phyloP scores from a whole-genome alignment of 2,888 invertebrate species.

The Agrotis exclamationis region DNA sequence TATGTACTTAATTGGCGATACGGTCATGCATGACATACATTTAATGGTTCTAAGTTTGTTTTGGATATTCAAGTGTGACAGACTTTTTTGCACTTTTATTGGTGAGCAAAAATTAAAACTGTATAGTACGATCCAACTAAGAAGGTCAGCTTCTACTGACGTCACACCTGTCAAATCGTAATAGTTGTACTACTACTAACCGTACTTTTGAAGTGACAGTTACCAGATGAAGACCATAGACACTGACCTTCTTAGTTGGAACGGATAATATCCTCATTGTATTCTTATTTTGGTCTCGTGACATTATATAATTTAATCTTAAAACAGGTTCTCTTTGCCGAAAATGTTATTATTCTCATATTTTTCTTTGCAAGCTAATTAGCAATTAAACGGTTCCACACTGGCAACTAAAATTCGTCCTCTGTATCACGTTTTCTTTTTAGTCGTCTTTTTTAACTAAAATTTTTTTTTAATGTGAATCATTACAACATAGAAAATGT shows the following conservation, averaged over 20 bases:
- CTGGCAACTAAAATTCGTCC: neutral
- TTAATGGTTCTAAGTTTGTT: neutral
- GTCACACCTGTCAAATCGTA: too few species aligned
- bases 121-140: too few species aligned
- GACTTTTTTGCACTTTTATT: neutral
- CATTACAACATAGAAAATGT: neutral
- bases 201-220: too few species aligned
- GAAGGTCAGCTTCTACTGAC: too few species aligned
- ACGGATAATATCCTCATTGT: too few species aligned
- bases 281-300: neutral
- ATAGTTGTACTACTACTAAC: too few species aligned
- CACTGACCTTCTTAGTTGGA: too few species aligned
- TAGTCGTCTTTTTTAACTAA: neutral
- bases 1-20: slow-evolving; percentile 14
- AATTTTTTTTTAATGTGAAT: neutral
- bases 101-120: neutral
- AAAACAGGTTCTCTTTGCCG: neutral
- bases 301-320: neutral
- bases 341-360: neutral
- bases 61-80: slow-evolving; percentile 2
- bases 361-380: neutral
- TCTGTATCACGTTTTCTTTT: too few species aligned
- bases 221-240: too few species aligned
- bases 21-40: slow-evolving; percentile 24
- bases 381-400: neutral